Conservation (phyloP, 2,113 vertebrate species). For the Todiramphus saurophagus region DNA sequence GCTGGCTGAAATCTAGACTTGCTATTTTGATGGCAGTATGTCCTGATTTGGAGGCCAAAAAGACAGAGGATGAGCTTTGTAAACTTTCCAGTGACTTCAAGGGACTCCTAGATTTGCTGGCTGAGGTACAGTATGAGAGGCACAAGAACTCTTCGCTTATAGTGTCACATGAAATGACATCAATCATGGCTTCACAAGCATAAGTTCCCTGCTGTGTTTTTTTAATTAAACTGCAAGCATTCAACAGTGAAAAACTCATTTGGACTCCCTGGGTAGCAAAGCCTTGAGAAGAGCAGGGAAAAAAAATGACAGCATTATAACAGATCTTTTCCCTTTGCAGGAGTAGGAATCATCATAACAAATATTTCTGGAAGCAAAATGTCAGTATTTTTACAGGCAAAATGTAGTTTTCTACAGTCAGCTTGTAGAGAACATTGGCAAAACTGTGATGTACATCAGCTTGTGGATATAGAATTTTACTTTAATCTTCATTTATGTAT, state of each 20-base stretch:
- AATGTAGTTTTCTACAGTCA: background rate
- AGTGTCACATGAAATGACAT: background rate
- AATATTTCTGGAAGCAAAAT: background rate
- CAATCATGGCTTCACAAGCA: background rate
- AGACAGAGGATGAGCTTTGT: constrained; percentile 79
- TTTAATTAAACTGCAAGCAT: background rate
- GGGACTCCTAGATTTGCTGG: constrained; percentile 75
- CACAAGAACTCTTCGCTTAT: background rate
- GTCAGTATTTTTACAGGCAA: background rate
- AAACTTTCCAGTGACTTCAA: constrained; percentile 83
- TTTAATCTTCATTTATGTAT: background rate
- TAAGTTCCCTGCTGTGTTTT: background rate
- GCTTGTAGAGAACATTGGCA: background rate
- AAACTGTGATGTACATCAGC: background rate
- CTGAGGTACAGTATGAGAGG: constrained; percentile 78
- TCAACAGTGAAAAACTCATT: background rate
- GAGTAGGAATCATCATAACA: background rate
- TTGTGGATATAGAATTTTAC: background rate
- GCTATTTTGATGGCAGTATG: constrained; percentile 79
- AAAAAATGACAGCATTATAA: background rate
- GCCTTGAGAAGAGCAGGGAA: background rate
- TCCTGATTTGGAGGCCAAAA: constrained; percentile 81
- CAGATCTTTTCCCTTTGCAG: background rate
- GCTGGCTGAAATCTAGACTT: constrained; percentile 87
- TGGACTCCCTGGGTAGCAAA: background rate